phyloP scores from a whole-genome alignment of 1,140 invertebrate species.

The Zaprionus ornatus region DNA sequence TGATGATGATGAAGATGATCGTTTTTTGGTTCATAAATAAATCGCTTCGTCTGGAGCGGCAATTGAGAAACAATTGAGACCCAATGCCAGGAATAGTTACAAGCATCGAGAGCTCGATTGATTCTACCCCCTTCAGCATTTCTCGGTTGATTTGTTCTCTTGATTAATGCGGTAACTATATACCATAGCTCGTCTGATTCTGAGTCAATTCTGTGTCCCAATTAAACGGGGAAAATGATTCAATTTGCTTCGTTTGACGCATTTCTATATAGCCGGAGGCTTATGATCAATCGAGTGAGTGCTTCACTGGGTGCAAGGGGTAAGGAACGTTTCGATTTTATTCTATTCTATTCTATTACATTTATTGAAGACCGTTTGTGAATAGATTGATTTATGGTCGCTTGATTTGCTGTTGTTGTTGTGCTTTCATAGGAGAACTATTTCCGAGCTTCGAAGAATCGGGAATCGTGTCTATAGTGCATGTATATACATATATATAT shows the following conservation, averaged over 20 bases:
- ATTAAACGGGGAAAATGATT: slow-evolving; percentile 57
- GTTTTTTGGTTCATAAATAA: neutral
- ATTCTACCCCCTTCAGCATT: neutral
- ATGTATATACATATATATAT: neutral
- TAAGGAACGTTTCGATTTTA: too few species aligned
- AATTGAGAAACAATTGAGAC: slow-evolving; percentile 16
- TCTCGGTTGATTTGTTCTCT: neutral
- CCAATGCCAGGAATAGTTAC: slow-evolving; percentile 19
- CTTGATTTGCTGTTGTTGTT: slow-evolving; percentile 21
- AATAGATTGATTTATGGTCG: slow-evolving; percentile 43
- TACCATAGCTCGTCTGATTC: neutral
- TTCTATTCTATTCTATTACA: neutral
- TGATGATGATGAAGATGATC: neutral
- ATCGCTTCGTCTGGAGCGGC: neutral
- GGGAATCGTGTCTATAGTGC: neutral
- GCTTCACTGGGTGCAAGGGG: too few species aligned
- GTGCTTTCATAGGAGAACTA: slow-evolving; percentile 2
- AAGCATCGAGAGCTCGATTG: neutral
- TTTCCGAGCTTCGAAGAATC: neutral
- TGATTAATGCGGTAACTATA: slow-evolving; percentile 2
- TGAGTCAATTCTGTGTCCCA: slow-evolving; percentile 36
- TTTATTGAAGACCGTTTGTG: slow-evolving; percentile 5
- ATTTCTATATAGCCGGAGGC: slow-evolving; percentile 52
- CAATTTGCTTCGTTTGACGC: slow-evolving; percentile 57
- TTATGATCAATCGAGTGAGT: slow-evolving; percentile 1